phyloP scores from a whole-genome alignment of 2,888 invertebrate genomes.

The Drosophila infuscata region DNA sequence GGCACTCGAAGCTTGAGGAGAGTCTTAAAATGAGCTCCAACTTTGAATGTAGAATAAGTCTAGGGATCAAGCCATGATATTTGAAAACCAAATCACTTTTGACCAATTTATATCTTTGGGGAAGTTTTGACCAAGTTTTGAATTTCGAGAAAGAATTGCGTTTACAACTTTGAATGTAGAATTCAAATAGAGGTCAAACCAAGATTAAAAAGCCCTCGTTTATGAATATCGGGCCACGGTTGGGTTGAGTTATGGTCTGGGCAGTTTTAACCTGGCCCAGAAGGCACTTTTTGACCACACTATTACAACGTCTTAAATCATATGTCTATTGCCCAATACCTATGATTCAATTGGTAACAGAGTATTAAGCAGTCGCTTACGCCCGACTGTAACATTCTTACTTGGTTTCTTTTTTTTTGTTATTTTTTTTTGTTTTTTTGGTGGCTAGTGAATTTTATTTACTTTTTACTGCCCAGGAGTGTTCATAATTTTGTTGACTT shows the following conservation, averaged over 20 bases:
- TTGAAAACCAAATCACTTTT: too few species aligned
- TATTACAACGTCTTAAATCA: too few species aligned
- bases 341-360: neutral
- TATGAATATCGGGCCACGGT: neutral
- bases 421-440: slow-evolving; percentile 21
- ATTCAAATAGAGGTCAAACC: neutral
- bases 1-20: too few species aligned
- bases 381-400: rapidly evolving
- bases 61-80: too few species aligned
- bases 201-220: rapidly evolving
- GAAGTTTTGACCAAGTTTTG: too few species aligned
- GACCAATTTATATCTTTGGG: too few species aligned
- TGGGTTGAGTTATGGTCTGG: neutral
- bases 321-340: too few species aligned
- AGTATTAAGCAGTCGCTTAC: neutral
- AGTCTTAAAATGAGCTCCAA: too few species aligned
- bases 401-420: slow-evolving; percentile 9
- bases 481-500: slow-evolving; percentile 83
- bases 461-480: slow-evolving; percentile 77
- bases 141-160: neutral
- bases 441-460: slow-evolving; percentile 65
- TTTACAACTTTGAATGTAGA: neutral
- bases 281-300: neutral
- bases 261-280: neutral
- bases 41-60: too few species aligned